These are phyloP conservation scores for Tachina lurida DNA, from an alignment of 2,888 invertebrate genomes.

Conservation along the genomic window DNA sequence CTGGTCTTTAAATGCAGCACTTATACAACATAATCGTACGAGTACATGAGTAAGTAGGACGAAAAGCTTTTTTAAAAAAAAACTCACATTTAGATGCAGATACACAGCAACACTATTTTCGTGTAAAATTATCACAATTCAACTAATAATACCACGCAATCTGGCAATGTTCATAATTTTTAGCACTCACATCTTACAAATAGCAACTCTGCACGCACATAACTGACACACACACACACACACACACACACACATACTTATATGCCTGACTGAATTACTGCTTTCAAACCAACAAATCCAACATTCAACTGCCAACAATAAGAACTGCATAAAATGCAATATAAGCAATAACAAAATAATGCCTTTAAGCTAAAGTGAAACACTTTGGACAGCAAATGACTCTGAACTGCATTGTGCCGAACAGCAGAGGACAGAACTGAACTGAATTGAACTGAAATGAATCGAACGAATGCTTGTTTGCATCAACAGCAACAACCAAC, in stretches of 20 bases:
- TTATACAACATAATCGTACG: neutral
- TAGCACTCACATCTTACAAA: conserved; percentile 69
- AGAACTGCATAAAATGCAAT: neutral
- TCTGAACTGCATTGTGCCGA: conserved; percentile 43
- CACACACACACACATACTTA: neutral
- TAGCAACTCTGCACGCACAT: conserved; percentile 70
- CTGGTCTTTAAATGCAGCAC: conserved; percentile 39
- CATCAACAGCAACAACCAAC: conserved; percentile 13
- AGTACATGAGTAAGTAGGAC: neutral
- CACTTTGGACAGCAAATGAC: conserved; percentile 59
- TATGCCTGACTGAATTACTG: conserved; percentile 17
- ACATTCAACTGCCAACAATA: conserved; percentile 9
- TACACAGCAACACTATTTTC: conserved; percentile 47
- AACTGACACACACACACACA: neutral
- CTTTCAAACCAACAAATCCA: conserved; percentile 2
- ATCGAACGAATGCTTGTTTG: conserved; percentile 31
- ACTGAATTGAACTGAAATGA: conserved; percentile 8
- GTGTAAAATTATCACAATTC: conserved; percentile 71
- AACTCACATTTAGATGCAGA: neutral
- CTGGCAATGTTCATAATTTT: conserved; percentile 70
- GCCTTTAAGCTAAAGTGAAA: conserved; percentile 66
- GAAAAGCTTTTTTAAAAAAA: conserved; percentile 1
- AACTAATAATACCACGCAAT: conserved; percentile 71
- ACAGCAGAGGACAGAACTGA: conserved; percentile 5
- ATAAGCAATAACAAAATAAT: conserved; percentile 48